Evolutionary conservation across 2,113 vertebrate species (phyloP).

Genomic region (Emberiza fucata): DNA sequence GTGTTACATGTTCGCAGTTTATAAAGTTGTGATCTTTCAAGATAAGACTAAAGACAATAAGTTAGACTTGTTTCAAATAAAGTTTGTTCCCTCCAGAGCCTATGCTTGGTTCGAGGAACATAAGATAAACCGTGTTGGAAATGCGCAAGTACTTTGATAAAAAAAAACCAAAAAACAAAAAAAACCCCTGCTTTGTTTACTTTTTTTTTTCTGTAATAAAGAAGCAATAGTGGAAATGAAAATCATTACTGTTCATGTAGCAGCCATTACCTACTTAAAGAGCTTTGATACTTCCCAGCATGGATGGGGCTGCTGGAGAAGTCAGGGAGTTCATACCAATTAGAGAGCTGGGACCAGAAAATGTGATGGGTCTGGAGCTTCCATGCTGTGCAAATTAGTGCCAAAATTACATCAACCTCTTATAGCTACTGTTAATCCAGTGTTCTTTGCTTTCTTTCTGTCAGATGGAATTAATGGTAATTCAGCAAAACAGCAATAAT

Average conservation of each 20-base stretch:
- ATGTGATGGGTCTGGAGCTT: not conserved
- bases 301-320: not conserved
- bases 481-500: not conserved
- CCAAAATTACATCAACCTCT: not conserved
- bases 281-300: not conserved
- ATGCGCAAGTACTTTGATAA: not conserved
- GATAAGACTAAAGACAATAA: not conserved
- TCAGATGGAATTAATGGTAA: not conserved
- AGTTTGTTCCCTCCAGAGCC: not conserved
- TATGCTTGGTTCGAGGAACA: not conserved
- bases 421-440: not conserved
- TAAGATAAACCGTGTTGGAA: not conserved
- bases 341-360: not conserved
- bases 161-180: too few species aligned
- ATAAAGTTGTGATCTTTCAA: not conserved
- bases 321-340: not conserved
- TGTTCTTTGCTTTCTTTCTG: not conserved
- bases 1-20: accelerated
- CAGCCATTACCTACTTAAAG: not conserved
- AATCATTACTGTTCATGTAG: not conserved
- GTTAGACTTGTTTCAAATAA: not conserved
- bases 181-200: not conserved
- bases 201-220: not conserved
- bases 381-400: not conserved
- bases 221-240: not conserved